Evolutionary conservation across 2,113 vertebrate genomes (phyloP).

Genomic region (Thalassoma bifasciatum): DNA sequence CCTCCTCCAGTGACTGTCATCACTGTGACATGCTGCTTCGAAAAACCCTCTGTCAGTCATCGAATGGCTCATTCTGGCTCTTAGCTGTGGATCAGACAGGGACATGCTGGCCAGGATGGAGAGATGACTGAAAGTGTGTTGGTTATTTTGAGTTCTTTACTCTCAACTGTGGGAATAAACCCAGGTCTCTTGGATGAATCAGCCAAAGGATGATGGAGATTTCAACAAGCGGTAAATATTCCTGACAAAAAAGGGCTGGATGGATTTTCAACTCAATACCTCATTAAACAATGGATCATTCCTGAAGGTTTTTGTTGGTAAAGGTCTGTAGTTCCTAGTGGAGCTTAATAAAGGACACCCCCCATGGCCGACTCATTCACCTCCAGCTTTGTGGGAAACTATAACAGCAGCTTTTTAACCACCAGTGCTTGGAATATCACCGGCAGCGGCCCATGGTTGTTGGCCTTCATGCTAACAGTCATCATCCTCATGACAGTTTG

Average conservation of each 20-base stretch:
- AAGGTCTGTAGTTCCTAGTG: background rate
- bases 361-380: constrained; percentile 71
- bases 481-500: constrained; percentile 90
- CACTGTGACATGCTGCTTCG: constrained; percentile 74
- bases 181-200: constrained; percentile 27
- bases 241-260: constrained; percentile 2
- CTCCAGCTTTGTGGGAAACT: constrained; percentile 50
- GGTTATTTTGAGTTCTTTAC: constrained; percentile 26
- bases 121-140: constrained; percentile 55
- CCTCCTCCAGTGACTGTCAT: constrained; percentile 81
- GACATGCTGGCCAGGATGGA: constrained; percentile 48
- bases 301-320: constrained; percentile 20
- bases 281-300: background rate
- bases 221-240: constrained; percentile 37
- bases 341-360: constrained; percentile 7
- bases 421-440: constrained; percentile 75
- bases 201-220: constrained; percentile 39
- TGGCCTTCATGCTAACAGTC: constrained; percentile 87
- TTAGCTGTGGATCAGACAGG: constrained; percentile 67
- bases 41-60: constrained; percentile 69
- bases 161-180: constrained; percentile 20
- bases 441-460: constrained; percentile 86
- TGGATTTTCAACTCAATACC: constrained; percentile 26
- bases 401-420: constrained; percentile 65
- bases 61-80: constrained; percentile 75